Conservation (phyloP, 2,888 invertebrate genomes). For the Torymus tubicola region DNA sequence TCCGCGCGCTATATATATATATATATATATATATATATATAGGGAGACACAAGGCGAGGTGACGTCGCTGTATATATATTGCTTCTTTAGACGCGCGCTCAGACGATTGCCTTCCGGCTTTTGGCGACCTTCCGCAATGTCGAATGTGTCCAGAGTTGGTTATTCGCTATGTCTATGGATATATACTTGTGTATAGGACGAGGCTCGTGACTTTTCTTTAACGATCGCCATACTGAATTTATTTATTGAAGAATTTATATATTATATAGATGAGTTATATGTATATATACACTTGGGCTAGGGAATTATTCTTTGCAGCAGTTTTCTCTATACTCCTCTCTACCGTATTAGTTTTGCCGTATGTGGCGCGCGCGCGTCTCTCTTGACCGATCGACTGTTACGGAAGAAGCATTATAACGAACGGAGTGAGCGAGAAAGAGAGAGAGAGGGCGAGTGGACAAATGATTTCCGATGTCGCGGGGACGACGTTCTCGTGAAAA, state of each 20-base stretch:
- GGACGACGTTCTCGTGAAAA: slow-evolving; percentile 12
- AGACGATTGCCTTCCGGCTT: slow-evolving; percentile 37
- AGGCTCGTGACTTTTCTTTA: slow-evolving; percentile 23
- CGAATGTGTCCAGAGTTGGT: slow-evolving; percentile 15
- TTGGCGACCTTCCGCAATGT: slow-evolving; percentile 50
- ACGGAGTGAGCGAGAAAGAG: background rate
- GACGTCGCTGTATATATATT: slow-evolving; percentile 70
- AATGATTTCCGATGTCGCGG: slow-evolving; percentile 38
- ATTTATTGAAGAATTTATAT: too few relatives aligned
- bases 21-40: too few relatives aligned
- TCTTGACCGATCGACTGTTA: slow-evolving; percentile 40
- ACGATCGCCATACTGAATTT: background rate
- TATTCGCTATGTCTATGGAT: slow-evolving; percentile 2
- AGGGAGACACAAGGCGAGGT: background rate
- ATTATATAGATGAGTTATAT: slow-evolving; percentile 26
- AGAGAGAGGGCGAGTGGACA: slow-evolving; percentile 4
- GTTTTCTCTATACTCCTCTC: background rate
- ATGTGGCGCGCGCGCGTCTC: background rate
- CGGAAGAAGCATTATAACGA: slow-evolving; percentile 23
- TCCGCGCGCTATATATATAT: background rate
- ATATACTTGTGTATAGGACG: background rate
- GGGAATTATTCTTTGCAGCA: background rate
- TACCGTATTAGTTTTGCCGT: slow-evolving; percentile 10
- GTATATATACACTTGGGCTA: background rate
- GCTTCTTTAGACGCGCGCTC: slow-evolving; percentile 63